Evolutionary conservation across 37 sponge, comb jelly and placozoan genomes (phyloP).

Genomic region (Eunapius fragilis): DNA sequence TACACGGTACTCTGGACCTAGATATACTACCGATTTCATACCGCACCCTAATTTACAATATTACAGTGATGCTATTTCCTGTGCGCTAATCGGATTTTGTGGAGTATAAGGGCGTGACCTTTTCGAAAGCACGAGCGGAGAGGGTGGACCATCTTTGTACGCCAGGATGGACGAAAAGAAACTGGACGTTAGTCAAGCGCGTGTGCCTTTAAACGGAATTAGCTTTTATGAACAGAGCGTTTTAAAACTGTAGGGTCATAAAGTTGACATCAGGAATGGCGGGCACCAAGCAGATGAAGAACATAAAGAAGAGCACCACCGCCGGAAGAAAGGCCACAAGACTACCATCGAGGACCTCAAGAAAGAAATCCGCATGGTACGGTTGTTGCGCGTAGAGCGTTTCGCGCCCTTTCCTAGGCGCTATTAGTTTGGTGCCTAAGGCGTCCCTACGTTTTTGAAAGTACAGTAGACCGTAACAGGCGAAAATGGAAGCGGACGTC

Average conservation of each 20-base stretch:
- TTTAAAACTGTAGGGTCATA: background rate
- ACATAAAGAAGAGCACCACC: background rate
- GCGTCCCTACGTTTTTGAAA: too few relatives aligned
- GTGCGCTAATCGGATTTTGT: background rate
- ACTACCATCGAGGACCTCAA: background rate
- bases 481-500: too few relatives aligned
- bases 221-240: background rate
- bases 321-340: background rate
- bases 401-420: background rate
- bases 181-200: background rate
- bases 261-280: background rate
- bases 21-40: too few relatives aligned
- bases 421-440: too few relatives aligned
- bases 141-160: background rate
- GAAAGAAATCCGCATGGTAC: background rate
- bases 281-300: background rate
- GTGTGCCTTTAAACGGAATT: background rate
- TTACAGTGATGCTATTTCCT: background rate
- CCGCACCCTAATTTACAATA: background rate
- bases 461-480: too few relatives aligned
- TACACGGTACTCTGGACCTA: too few relatives aligned
- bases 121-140: background rate
- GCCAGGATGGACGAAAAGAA: background rate
- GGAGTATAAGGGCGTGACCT: background rate
- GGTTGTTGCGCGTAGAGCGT: background rate